Evolutionary conservation across 2,797 vertebrate species (phyloP), one percentile per base, ranked within the genome.

Genomic region (Phoebastria nigripes): DNA sequence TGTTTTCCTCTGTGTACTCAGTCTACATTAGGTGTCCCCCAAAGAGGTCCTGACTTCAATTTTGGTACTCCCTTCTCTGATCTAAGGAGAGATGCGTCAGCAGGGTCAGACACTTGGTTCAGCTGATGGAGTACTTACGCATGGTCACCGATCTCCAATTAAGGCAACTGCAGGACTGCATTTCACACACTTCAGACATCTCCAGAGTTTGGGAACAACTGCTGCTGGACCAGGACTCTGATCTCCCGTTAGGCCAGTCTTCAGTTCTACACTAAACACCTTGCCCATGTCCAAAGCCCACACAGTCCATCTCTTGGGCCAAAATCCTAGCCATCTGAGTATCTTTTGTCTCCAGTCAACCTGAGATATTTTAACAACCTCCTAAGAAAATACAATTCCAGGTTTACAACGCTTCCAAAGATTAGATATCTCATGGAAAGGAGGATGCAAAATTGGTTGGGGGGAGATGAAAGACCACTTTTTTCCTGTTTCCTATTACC

Each of bases 101-200:
- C 66, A 44, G 35, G 22, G 52, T 37, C 46, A 74, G 35, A 62
- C 5, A 4, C n/a, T 17, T 9, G 2, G 59, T 61, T 81, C 56
- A 87, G 51, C 52, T 41, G 78, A 77, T 19, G 2, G 4, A 52
- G 29, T n/a, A 14, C 33, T n/a, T 39, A 9, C 0, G 5, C 15
- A 21, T 2, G 17, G 25, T n/a, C 55, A 74, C 37, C 1, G 0
- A 31, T 26, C 54, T 67, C 54, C 26, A 37, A 4, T 10, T n/a
- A 35, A 72, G 35, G 58, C 58, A 59, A 31, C 31, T 42, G 21
- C 35, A 73, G 47, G 49, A 29, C 17, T 55, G 26, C 6, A 2
- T 42, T 25, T 49, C 82, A 63, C 37, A 16, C n/a, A 15, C 44
- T 39, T n/a, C 24, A 49, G 55, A 11, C 69, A 42, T 4, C 35